These are phyloP conservation scores for Gallinago paraguaiae DNA, from an alignment of 2,113 vertebrate species.

Conservation along the genomic window DNA sequence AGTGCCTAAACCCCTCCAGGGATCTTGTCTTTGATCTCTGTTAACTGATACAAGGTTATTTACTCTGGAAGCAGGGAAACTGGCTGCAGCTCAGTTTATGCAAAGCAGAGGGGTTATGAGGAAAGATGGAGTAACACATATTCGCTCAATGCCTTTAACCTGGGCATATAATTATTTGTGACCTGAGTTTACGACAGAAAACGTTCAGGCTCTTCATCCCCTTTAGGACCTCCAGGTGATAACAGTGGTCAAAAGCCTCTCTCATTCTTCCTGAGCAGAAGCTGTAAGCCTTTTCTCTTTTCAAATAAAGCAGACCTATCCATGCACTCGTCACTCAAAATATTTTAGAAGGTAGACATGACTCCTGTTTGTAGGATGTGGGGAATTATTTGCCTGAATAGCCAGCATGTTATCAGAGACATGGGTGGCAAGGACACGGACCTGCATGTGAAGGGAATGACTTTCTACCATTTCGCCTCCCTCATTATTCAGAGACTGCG, in stretches of 20 bases:
- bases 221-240: neutral
- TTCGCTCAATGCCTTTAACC: neutral
- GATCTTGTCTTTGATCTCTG: neutral
- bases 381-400: neutral
- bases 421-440: rapidly evolving
- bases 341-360: neutral
- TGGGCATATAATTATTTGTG: neutral
- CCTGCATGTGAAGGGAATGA: neutral
- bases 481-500: neutral
- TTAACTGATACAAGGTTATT: neutral
- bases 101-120: neutral
- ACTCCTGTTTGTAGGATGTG: neutral
- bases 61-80: neutral
- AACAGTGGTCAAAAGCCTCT: neutral
- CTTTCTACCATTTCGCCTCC: neutral
- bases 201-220: neutral
- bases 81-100: neutral
- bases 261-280: neutral
- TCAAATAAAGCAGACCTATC: neutral
- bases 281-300: neutral
- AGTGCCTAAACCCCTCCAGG: neutral
- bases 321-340: neutral
- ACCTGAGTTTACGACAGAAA: neutral
- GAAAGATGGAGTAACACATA: neutral
- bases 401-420: neutral